Conservation (phyloP, 2,888 invertebrate genomes). For the Epinotia demarniana region DNA sequence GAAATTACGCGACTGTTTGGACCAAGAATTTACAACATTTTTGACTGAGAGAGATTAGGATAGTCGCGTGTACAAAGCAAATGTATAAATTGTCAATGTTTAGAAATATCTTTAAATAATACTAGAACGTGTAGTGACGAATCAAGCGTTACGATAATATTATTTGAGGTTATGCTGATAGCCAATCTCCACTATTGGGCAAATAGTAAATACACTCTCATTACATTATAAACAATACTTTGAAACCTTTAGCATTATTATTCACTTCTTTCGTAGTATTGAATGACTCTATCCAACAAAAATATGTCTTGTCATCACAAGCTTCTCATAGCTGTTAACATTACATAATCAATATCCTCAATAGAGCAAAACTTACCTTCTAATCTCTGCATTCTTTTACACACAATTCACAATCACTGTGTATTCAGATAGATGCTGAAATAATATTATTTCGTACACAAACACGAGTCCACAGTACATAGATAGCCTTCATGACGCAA, state of each 20-base stretch:
- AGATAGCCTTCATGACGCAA: constrained; percentile 65
- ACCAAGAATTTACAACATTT: constrained; percentile 13
- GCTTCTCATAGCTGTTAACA: constrained; percentile 52
- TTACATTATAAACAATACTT: neutral
- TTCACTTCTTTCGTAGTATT: neutral
- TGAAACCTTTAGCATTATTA: neutral
- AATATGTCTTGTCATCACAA: constrained; percentile 60
- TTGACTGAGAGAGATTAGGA: constrained; percentile 13
- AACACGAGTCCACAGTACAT: constrained; percentile 66
- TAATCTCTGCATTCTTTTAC: constrained; percentile 52
- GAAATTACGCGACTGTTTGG: constrained; percentile 51
- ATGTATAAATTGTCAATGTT: neutral
- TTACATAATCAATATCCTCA: constrained; percentile 69
- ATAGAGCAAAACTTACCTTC: constrained; percentile 65
- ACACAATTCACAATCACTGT: constrained; percentile 52
- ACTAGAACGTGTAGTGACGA: constrained; percentile 19
- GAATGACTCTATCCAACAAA: constrained; percentile 18
- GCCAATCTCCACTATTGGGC: constrained; percentile 3
- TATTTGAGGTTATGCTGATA: constrained; percentile 44
- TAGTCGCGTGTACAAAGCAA: neutral
- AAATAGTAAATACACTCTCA: neutral
- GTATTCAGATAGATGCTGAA: constrained; percentile 49
- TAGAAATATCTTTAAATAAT: constrained; percentile 5
- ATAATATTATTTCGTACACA: constrained; percentile 62
- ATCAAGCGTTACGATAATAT: constrained; percentile 42